These are phyloP conservation scores for Drosophila kurseongensis DNA, from an alignment of 1,140 invertebrate genomes.

Conservation along the genomic window DNA sequence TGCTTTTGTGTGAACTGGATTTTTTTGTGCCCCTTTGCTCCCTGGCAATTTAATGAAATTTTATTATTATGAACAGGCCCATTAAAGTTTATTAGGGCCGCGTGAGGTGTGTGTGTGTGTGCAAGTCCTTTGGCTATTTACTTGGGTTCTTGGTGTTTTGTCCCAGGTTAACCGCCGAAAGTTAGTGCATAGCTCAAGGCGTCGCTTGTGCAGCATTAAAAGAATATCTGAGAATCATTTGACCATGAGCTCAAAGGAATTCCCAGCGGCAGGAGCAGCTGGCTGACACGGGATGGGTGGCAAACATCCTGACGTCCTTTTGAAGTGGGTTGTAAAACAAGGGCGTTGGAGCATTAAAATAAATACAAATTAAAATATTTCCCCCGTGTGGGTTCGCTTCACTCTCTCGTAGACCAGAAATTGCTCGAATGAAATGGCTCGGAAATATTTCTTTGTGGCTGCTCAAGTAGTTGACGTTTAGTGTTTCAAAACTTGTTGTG, in stretches of 20 bases:
- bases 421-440: slow-evolving; percentile 71
- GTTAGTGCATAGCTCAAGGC: slow-evolving; percentile 69
- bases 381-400: background rate
- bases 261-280: slow-evolving; percentile 32
- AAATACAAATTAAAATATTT: slow-evolving; percentile 83
- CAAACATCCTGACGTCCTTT: slow-evolving; percentile 13
- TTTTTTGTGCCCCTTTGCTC: slow-evolving; percentile 10
- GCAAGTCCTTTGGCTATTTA: slow-evolving; percentile 48
- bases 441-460: slow-evolving; percentile 62
- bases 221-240: slow-evolving; percentile 79
- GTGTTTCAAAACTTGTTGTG: slow-evolving; percentile 46
- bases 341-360: slow-evolving; percentile 79
- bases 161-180: slow-evolving; percentile 67
- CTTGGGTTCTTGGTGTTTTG: slow-evolving; percentile 51
- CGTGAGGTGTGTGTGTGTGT: background rate
- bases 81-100: slow-evolving; percentile 75
- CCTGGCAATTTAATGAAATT: slow-evolving; percentile 82
- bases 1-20: slow-evolving; percentile 37
- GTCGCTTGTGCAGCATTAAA: slow-evolving; percentile 54
- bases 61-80: slow-evolving; percentile 82
- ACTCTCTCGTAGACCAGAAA: slow-evolving; percentile 50
- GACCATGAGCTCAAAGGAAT: slow-evolving; percentile 78
- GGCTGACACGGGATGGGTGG: background rate
- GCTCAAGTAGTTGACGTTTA: slow-evolving; percentile 37
- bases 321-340: slow-evolving; percentile 58